Evolutionary conservation across 2,888 invertebrate species (phyloP).

Genomic region (Melinaea menophilus): DNA sequence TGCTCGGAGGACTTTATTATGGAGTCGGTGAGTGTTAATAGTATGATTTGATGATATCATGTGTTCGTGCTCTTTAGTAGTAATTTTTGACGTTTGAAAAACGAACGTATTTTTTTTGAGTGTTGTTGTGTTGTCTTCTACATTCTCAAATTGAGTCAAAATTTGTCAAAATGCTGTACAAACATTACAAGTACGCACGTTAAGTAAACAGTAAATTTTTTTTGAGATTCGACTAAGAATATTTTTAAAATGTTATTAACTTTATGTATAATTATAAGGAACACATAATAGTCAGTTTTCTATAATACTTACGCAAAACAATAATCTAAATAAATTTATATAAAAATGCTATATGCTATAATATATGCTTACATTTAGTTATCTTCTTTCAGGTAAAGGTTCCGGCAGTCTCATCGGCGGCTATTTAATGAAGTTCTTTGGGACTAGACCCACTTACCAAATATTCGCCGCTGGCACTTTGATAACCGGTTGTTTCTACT

Average conservation of each 20-base stretch:
- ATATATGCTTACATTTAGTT: background rate
- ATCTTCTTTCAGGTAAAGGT: conserved; percentile 80
- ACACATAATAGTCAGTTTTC: no score
- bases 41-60: background rate
- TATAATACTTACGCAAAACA: no score
- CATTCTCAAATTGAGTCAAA: no score
- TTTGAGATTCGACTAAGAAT: no score
- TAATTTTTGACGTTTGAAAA: background rate
- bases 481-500: conserved; percentile 82
- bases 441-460: conserved; percentile 84
- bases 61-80: background rate
- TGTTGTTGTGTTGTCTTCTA: no score
- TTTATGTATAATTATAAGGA: background rate
- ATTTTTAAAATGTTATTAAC: no score
- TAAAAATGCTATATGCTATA: no score
- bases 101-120: no score
- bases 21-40: conserved; percentile 80
- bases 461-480: conserved; percentile 81
- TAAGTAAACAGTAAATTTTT: no score
- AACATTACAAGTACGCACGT: no score
- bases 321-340: background rate
- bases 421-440: conserved; percentile 84
- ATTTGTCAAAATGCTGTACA: no score
- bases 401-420: conserved; percentile 87
- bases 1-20: conserved; percentile 88